Evolutionary conservation across 2,888 invertebrate genomes (phyloP), one percentile per base, ranked within the genome.

Genomic region (Cetonia aurata): DNA sequence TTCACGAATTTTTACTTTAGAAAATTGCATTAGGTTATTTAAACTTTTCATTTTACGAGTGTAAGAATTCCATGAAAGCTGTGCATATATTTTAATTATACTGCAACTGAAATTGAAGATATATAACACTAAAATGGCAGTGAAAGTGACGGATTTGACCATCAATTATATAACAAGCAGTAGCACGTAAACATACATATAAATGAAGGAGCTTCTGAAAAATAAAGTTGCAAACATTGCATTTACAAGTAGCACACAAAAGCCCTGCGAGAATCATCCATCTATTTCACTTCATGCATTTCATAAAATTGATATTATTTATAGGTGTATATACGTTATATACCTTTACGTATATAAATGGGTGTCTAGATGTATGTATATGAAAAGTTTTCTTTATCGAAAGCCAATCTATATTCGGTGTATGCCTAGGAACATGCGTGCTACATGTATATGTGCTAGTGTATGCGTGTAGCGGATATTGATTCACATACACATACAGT

Each of bases 401-500:
- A 76, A 75, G 72, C 74, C 77, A 77, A 77, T 77, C 77, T 77
- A 74, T 73, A 76, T 76, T 74, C 72, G 71, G 75, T 72, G 71
- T 65, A 52, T 73, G 72, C 69, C 71, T 74, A 72, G 76, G 77
- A 77, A 79, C 79, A 79, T 79, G 79, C 79, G 79, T 79, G 78
- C 74, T 76, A 77, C 76, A 78, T 77, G 76, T 76, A 74, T 75
- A 75, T 74, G 72, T 74, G 72, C 75, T 77, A 77, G 78, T 77
- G 77, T 79, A 77, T 79, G 68, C 69, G 69, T 73, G 66, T 69
- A 77, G 76, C 75, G 77, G 78, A 78, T 79, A 79, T 79, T 79
- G 79, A 79, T 79, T 79, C 78, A 77, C 78, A 77, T 75, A 79
- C 77, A 77, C 78, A 77, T 76, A 77, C 62, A 65, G 37, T 50